phyloP scores from a whole-genome alignment of 2,888 invertebrate genomes.

The Agrilus mali region DNA sequence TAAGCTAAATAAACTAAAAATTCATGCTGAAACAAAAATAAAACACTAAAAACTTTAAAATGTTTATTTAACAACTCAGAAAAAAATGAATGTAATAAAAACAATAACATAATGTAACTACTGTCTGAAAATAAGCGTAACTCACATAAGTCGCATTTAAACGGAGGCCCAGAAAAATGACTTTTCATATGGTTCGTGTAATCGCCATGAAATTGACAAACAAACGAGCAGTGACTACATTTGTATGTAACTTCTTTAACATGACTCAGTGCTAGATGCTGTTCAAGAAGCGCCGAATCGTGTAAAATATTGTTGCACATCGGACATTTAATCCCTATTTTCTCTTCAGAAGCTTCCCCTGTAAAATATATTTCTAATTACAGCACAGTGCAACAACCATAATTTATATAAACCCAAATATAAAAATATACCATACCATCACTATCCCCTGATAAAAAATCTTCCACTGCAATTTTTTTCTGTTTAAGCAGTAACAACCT shows the following conservation, averaged over 20 bases:
- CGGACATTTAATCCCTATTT: constrained; percentile 35
- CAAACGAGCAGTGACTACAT: constrained; percentile 49
- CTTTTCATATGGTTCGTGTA: constrained; percentile 48
- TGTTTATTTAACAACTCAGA: neutral
- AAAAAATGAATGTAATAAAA: too few species aligned
- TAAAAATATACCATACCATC: constrained; percentile 12
- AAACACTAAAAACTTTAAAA: neutral
- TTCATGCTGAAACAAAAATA: neutral
- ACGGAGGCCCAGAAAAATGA: constrained; percentile 50
- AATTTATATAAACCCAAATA: too few species aligned
- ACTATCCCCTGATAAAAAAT: constrained; percentile 15
- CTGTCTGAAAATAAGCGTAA: neutral
- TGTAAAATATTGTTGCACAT: constrained; percentile 40
- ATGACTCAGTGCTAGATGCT: constrained; percentile 42
- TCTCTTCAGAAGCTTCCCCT: constrained; percentile 24
- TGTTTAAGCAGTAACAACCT: constrained; percentile 31
- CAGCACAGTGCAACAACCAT: neutral
- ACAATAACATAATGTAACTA: too few species aligned
- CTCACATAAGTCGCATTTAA: constrained; percentile 46
- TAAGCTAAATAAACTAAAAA: neutral
- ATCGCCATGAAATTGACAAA: constrained; percentile 47
- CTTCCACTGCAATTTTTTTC: constrained; percentile 24
- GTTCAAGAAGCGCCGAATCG: constrained; percentile 38
- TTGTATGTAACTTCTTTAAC: constrained; percentile 44
- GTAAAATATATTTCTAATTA: constrained; percentile 1